Base-by-base conservation (phyloP, 2,888 invertebrate species). In the Siphlonurus alternatus region DNA sequence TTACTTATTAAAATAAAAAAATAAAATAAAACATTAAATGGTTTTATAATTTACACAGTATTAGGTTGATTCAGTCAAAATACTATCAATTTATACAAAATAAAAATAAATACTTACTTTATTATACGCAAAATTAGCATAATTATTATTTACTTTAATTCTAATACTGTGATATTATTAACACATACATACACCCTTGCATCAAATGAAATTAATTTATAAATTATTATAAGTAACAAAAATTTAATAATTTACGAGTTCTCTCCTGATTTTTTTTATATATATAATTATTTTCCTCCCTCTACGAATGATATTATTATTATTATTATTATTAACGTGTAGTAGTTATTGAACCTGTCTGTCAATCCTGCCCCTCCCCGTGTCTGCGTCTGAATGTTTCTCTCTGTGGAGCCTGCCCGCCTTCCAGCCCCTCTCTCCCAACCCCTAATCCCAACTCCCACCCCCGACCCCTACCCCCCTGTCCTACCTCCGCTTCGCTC, bases 381-480 rank as follows among this genome's bases (percentile, higher is more conserved):
- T 56, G 56, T 56, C 56, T 56, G 56, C 56, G 56, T 56, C 56
- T 56, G 56, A 56, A 56, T 56, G 56, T 56, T 56, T 56, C n/a
- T 56, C 56, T 56, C 56, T 56, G 38, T 38, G 38, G 38, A 38
- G 38, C 38, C 38, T 22, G 7, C 7, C 5, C 22, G n/a, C n/a
- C n/a, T n/a, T n/a, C n/a, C n/a, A n/a, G n/a, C n/a, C n/a, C n/a
- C n/a, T n/a, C n/a, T n/a, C n/a, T n/a, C n/a, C n/a, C n/a, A n/a
- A n/a, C n/a, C n/a, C 5, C 19, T 56, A 22, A 22, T n/a, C 56
- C 7, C 5, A 56, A n/a, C n/a, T 18, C n/a, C 56, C 5, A 56
- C 20, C 56, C 56, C 20, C 20, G 56, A 10, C 56, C 56, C 7
- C 7, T 20, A 18, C 56, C 56, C 20, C 5, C 7, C 5, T 56